phyloP scores from a whole-genome alignment of 2,888 invertebrate genomes.

The Hirtodrosophila histrioides region DNA sequence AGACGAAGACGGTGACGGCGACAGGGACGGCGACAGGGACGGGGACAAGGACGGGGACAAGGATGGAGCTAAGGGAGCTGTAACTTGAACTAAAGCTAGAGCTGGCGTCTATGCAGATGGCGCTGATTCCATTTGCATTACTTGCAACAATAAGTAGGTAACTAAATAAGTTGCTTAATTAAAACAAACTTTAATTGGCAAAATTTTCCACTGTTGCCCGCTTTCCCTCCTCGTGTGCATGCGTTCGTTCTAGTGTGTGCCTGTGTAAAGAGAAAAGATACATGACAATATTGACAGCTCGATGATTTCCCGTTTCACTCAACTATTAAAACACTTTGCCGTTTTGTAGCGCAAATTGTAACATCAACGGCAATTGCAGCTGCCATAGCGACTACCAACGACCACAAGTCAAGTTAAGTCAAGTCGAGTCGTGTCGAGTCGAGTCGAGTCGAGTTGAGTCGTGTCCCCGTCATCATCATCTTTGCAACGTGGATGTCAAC shows the following conservation, averaged over 20 bases:
- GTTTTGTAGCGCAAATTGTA: conserved; percentile 39
- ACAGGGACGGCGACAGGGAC: too few relatives aligned
- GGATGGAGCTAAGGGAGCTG: neutral
- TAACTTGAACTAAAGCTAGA: neutral
- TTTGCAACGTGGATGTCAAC: conserved; percentile 30
- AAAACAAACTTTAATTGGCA: conserved; percentile 82
- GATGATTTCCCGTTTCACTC: conserved; percentile 34
- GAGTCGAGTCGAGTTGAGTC: conserved; percentile 14
- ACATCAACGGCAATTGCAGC: conserved; percentile 13
- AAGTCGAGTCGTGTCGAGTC: conserved; percentile 20
- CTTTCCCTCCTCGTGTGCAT: conserved; percentile 8
- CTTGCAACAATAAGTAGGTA: conserved; percentile 64
- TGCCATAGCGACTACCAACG: conserved; percentile 14
- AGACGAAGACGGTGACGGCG: too few relatives aligned
- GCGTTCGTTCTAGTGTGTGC: conserved; percentile 2
- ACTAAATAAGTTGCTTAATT: conserved; percentile 74
- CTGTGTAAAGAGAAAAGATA: conserved; percentile 14
- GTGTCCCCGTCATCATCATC: conserved; percentile 20
- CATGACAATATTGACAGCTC: conserved; percentile 47
- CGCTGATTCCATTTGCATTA: conserved; percentile 41
- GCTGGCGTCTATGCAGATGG: conserved; percentile 6
- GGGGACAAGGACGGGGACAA: too few relatives aligned
- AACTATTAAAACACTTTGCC: conserved; percentile 41
- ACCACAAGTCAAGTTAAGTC: conserved; percentile 38
- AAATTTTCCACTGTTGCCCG: conserved; percentile 65